These are phyloP conservation scores for Drosophila maculinotata DNA, from an alignment of 2,888 invertebrate species.

Conservation along the genomic window DNA sequence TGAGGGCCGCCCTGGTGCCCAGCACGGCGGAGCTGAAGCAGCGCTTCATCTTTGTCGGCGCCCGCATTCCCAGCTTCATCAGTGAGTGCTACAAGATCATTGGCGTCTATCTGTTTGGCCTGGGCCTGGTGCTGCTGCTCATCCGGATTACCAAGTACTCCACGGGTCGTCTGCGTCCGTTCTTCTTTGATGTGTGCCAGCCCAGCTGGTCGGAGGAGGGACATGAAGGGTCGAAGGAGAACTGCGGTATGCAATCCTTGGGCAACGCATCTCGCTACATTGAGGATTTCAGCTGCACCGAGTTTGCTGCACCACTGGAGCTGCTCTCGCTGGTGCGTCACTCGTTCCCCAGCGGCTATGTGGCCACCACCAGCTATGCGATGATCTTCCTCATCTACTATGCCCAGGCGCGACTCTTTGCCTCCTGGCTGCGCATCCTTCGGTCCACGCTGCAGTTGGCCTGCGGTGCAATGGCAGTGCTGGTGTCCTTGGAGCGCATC, in stretches of 20 bases:
- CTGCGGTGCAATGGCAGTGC: slow-evolving; percentile 44
- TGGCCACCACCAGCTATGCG: slow-evolving; percentile 66
- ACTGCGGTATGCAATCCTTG: slow-evolving; percentile 22
- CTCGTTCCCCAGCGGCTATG: slow-evolving; percentile 77
- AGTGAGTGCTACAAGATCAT: slow-evolving; percentile 80
- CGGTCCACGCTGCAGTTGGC: slow-evolving; percentile 67
- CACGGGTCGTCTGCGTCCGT: slow-evolving; percentile 74
- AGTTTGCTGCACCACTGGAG: slow-evolving; percentile 66
- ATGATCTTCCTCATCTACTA: slow-evolving; percentile 77
- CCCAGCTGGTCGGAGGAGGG: slow-evolving; percentile 65
- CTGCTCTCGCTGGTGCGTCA: slow-evolving; percentile 68
- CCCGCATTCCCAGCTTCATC: slow-evolving; percentile 75
- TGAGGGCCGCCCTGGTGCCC: slow-evolving; percentile 73
- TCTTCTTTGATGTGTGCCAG: slow-evolving; percentile 78
- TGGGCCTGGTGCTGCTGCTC: slow-evolving; percentile 68
- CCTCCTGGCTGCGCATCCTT: slow-evolving; percentile 62
- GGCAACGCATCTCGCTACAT: slow-evolving; percentile 49
- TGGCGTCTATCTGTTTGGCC: slow-evolving; percentile 78
- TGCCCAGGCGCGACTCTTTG: slow-evolving; percentile 71
- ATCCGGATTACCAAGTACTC: slow-evolving; percentile 53
- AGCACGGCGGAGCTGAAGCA: slow-evolving; percentile 55
- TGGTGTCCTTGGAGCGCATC: slow-evolving; percentile 72
- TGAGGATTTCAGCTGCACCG: slow-evolving; percentile 66
- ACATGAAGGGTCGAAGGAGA: slow-evolving; percentile 14
- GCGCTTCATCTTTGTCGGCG: slow-evolving; percentile 72